phyloP scores from a whole-genome alignment of 2,113 vertebrate genomes.

The Camelus bactrianus region DNA sequence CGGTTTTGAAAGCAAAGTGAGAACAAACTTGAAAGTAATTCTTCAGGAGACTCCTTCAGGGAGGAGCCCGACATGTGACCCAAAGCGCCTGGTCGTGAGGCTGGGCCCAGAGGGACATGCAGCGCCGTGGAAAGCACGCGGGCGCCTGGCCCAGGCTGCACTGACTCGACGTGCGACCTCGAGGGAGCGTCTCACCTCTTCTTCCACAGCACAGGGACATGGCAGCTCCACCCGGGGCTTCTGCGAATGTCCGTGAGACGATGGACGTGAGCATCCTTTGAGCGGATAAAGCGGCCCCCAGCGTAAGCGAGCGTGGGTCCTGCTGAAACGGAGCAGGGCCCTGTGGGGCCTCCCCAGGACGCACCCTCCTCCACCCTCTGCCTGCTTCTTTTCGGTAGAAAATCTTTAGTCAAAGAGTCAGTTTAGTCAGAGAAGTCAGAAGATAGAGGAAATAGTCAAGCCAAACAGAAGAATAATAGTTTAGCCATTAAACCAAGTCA shows the following conservation, averaged over 20 bases:
- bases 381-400: too few relatives aligned
- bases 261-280: fast-evolving
- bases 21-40: slow-evolving; percentile 67
- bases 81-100: slow-evolving; percentile 36
- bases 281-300: fast-evolving
- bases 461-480: too few relatives aligned
- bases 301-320: fast-evolving
- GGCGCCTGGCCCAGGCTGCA: fast-evolving
- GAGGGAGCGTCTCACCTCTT: neutral
- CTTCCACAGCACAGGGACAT: fast-evolving
- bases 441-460: too few relatives aligned
- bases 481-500: too few relatives aligned
- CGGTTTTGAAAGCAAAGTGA: slow-evolving; percentile 64
- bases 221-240: too few relatives aligned
- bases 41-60: slow-evolving; percentile 60
- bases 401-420: too few relatives aligned
- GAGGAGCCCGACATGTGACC: slow-evolving; percentile 64
- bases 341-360: too few relatives aligned
- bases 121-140: fast-evolving
- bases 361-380: too few relatives aligned
- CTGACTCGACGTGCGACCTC: fast-evolving
- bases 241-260: neutral
- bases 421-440: too few relatives aligned
- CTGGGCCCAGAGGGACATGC: neutral
- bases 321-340: too few relatives aligned